phyloP scores from a whole-genome alignment of 2,113 vertebrate species.

The Daubentonia madagascariensis region DNA sequence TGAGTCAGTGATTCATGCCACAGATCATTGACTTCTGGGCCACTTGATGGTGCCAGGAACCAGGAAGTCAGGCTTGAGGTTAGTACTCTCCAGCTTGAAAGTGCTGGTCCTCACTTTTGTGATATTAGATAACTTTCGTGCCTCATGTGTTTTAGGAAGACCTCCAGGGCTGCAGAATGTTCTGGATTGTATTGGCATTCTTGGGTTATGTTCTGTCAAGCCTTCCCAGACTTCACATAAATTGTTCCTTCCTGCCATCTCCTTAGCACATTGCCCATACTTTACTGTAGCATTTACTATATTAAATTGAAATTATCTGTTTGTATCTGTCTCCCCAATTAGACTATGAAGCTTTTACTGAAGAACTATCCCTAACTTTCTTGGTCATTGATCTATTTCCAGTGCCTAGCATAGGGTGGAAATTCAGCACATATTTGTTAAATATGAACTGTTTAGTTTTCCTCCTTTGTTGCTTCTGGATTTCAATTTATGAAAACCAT shows the following conservation, averaged over 20 bases:
- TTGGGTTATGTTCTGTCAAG: not conserved
- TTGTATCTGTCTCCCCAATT: not conserved
- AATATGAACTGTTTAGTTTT: not conserved
- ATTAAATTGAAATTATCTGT: not conserved
- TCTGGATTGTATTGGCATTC: not conserved
- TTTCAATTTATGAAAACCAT: not conserved
- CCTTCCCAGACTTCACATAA: not conserved
- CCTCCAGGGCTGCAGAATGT: not conserved
- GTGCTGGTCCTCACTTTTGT: not conserved
- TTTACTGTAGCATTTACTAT: not conserved
- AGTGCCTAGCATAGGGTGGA: not conserved
- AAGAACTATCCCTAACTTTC: not conserved
- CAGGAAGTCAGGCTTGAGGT: not conserved
- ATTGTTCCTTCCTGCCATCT: not conserved
- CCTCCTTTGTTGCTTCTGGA: not conserved
- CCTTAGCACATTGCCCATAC: not conserved
- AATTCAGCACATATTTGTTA: not conserved
- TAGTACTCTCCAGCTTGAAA: not conserved
- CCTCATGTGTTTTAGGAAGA: not conserved
- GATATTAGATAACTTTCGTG: not conserved
- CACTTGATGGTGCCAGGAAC: constrained; percentile 44
- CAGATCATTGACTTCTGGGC: not conserved
- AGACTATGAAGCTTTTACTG: not conserved
- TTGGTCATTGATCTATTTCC: not conserved
- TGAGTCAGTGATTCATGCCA: not conserved